Evolutionary conservation across 2,797 vertebrate species (phyloP).

Genomic region (Tokudaia tokunoshimensis): DNA sequence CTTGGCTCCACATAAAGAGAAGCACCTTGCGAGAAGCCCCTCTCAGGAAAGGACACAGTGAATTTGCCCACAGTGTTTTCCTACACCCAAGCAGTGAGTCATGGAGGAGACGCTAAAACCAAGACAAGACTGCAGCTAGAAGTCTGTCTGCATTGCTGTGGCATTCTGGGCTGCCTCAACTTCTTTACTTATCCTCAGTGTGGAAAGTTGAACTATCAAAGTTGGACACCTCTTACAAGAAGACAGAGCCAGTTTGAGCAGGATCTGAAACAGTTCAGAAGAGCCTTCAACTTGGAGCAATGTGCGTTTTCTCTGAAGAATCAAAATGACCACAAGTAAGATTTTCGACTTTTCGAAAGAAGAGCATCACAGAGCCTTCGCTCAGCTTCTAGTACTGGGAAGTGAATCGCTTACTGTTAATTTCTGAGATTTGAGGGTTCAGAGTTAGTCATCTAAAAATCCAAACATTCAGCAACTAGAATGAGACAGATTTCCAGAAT

Average conservation of each 20-base stretch:
- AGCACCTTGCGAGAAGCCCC: not conserved
- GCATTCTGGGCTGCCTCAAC: not conserved
- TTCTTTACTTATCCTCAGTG: conserved; percentile 27
- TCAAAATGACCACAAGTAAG: conserved; percentile 49
- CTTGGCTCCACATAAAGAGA: not conserved
- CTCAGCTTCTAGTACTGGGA: conserved; percentile 42
- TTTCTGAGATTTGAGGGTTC: conserved; percentile 34
- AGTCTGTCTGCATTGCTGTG: conserved; percentile 10
- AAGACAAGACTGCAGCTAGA: not conserved
- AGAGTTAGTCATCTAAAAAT: conserved; percentile 39
- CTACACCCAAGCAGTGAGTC: not conserved
- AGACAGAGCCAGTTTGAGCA: not conserved
- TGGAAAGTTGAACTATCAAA: not conserved
- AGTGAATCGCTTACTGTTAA: conserved; percentile 40
- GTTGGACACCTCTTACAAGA: not conserved
- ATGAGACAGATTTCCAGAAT: conserved; percentile 19
- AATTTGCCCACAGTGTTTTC: conserved; percentile 27
- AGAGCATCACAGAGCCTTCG: not conserved
- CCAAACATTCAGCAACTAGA: conserved; percentile 47
- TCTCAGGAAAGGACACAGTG: not conserved
- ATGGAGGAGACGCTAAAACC: not conserved
- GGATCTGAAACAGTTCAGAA: conserved; percentile 19
- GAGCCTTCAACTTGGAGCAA: conserved; percentile 21
- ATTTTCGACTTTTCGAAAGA: conserved; percentile 32
- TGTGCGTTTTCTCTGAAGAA: conserved; percentile 44